Evolutionary conservation across 2,888 invertebrate species (phyloP), one percentile per base, ranked within the genome.

Genomic region (Caenorhabditis wallacei): DNA sequence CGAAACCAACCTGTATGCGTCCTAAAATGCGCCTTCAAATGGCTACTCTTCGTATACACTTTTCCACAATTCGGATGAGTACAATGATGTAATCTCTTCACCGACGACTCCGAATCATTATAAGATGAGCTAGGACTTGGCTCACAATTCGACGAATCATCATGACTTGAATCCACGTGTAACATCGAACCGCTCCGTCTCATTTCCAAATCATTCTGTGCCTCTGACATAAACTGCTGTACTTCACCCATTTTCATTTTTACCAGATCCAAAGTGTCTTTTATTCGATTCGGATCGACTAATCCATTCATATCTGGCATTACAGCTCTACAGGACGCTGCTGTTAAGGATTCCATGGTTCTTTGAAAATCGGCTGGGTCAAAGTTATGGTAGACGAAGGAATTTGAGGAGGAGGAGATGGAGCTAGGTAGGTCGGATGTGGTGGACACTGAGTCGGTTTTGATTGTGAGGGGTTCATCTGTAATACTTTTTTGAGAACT

Each of bases 1-100:
- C n/a, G n/a, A n/a, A 40, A 56, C 61, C 56, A 56, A 91, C 91
- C 91, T 70, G 90, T 90, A 78, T 91, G 92, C 8, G 90, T 88
- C 20, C 91, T 76, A 63, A 87, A 86, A 79, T 91, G 91, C 0
- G 91, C 91, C 76, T 91, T 91, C 59, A 91, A 88, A 86, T 91
- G 91, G 51, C 88, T 88, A 76, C 89, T 89, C 69, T 91, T 91
- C 35, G 91, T 91, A 84, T 91, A 91, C 56, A 90, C 85, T 56
- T 91, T 91, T 24, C 86, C 87, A 75, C 91, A 91, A 20, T 87
- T 85, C 51, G 85, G 86, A 85, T 88, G 85, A 1, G 85, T 80
- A 46, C 88, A 88, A 53, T 86, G 85, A 48, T 88, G 88, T 0
- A 83, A 56, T 16, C 87, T 54, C 35, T 72, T 75, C 35, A 56